Evolutionary conservation across 2,113 vertebrate genomes (phyloP).

Genomic region (Hippocampus barbouri): DNA sequence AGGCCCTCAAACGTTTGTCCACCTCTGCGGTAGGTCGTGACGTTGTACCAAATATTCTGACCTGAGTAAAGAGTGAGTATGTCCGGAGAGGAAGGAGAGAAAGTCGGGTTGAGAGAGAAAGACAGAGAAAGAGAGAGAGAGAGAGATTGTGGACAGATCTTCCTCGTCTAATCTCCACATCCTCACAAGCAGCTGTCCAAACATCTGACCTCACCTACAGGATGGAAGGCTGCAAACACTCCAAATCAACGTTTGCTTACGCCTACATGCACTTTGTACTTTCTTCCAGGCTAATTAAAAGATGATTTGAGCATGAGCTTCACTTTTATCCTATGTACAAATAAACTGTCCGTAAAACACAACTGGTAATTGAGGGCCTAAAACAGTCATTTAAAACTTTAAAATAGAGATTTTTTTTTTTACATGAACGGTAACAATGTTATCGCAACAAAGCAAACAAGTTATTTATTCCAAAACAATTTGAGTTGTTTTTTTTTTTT

Average conservation of each 20-base stretch:
- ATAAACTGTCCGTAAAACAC: too few species aligned
- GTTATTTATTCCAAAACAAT: too few species aligned
- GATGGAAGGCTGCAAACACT: not conserved
- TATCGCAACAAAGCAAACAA: too few species aligned
- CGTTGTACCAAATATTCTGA: not conserved
- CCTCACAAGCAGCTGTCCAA: conserved; percentile 59
- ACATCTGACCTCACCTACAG: conserved; percentile 47
- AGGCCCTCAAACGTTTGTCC: not conserved
- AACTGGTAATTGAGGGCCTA: too few species aligned
- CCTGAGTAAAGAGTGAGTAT: too few species aligned
- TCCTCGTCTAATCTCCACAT: conserved; percentile 46
- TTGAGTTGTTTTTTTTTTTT: too few species aligned
- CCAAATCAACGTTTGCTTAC: conserved; percentile 27
- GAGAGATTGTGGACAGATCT: not conserved
- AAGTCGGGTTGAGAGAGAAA: conserved; percentile 9
- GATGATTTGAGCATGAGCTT: not conserved
- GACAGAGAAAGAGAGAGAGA: conserved; percentile 34
- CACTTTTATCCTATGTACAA: not conserved
- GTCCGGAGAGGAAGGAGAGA: conserved; percentile 12
- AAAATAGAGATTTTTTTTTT: too few species aligned
- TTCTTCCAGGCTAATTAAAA: conserved; percentile 22
- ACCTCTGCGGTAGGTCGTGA: not conserved
- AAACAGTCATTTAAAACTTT: too few species aligned
- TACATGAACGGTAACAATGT: too few species aligned
- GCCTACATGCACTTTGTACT: conserved; percentile 6